Conservation (phyloP, 2,113 vertebrate species). For the Pogonocichla stellata region DNA sequence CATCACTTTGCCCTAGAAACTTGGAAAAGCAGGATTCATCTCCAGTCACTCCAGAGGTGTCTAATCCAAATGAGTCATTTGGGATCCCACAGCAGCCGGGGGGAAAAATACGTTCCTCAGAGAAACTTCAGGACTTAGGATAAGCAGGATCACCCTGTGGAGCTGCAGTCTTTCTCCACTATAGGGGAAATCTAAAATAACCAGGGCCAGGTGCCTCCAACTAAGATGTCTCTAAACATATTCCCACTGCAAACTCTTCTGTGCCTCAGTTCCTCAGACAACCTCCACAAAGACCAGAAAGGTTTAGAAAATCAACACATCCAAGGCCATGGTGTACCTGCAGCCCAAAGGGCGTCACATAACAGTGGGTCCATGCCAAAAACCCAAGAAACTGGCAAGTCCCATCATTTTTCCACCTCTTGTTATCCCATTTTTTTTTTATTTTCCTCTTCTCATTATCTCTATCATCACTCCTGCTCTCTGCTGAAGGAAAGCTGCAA, state of each 20-base stretch:
- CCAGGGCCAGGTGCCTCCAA: background rate
- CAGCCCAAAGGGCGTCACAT: background rate
- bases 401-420: background rate
- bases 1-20: background rate
- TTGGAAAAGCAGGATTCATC: background rate
- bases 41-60: background rate
- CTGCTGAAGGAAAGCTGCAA: background rate
- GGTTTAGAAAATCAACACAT: background rate
- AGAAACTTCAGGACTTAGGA: background rate
- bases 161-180: background rate
- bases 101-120: accelerated
- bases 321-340: background rate
- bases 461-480: background rate
- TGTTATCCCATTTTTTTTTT: background rate
- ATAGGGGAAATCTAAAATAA: background rate
- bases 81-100: background rate
- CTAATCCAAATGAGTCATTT: background rate
- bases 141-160: background rate
- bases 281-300: background rate
- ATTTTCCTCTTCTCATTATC: background rate
- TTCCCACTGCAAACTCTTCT: background rate
- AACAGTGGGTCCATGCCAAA: background rate
- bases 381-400: background rate
- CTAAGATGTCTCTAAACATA: background rate
- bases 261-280: background rate